These are phyloP conservation scores for Scopus umbretta DNA, from an alignment of 2,113 vertebrate genomes.

Conservation along the genomic window DNA sequence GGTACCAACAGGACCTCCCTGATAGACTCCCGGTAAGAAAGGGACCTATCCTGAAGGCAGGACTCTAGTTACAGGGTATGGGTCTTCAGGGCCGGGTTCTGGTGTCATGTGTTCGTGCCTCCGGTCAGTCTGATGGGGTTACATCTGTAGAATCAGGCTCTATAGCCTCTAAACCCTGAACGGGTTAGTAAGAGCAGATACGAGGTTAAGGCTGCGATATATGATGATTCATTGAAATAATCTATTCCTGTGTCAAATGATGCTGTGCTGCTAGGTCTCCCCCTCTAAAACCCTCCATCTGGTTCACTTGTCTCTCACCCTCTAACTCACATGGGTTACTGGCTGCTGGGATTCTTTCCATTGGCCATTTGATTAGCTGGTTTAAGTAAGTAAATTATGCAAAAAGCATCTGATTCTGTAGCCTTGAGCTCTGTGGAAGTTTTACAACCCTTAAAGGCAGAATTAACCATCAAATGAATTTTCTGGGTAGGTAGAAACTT, in stretches of 20 bases:
- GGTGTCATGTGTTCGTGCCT: neutral
- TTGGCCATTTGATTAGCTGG: neutral
- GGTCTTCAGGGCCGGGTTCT: neutral
- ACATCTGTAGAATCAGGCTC: neutral
- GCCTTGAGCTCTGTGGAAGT: neutral
- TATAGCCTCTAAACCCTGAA: neutral
- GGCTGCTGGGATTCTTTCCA: neutral
- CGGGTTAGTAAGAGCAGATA: neutral
- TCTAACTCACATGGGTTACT: neutral
- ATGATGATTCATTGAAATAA: neutral
- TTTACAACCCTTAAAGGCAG: neutral
- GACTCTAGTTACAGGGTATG: neutral
- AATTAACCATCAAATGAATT: neutral
- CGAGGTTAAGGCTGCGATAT: neutral
- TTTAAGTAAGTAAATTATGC: neutral
- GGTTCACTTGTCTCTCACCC: neutral
- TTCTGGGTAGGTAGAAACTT: neutral
- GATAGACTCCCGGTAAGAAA: slow-evolving; percentile 87
- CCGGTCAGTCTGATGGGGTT: neutral
- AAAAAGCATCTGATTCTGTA: neutral
- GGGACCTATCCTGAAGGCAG: neutral
- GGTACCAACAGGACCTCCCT: slow-evolving; percentile 87
- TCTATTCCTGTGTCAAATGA: neutral
- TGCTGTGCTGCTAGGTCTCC: neutral
- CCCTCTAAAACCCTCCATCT: neutral